phyloP scores from a whole-genome alignment of 2,888 invertebrate genomes.

The Pandemis corylana region DNA sequence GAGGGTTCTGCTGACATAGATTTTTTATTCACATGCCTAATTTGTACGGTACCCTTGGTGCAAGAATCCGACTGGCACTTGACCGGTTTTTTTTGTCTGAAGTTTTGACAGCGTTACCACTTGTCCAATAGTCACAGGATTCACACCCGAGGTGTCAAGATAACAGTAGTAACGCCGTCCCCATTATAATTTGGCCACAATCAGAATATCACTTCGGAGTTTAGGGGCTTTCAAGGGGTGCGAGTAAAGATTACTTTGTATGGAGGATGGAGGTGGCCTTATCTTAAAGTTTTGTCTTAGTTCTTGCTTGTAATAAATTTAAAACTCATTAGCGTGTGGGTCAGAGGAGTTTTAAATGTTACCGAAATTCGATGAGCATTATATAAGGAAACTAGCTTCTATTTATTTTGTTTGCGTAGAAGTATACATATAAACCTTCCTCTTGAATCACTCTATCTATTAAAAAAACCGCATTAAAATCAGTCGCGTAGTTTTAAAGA shows the following conservation, averaged over 20 bases:
- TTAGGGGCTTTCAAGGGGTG: slow-evolving; percentile 69
- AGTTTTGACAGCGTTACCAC: background rate
- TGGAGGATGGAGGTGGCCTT: slow-evolving; percentile 66
- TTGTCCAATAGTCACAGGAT: slow-evolving; percentile 6
- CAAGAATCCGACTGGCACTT: too few species aligned
- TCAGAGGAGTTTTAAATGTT: slow-evolving; percentile 34
- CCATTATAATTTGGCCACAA: slow-evolving; percentile 41
- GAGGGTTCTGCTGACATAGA: too few species aligned
- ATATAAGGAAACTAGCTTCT: background rate
- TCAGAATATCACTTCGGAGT: slow-evolving; percentile 58
- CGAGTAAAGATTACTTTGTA: slow-evolving; percentile 78
- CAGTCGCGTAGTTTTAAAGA: too few species aligned
- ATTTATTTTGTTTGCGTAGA: too few species aligned
- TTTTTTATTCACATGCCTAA: too few species aligned
- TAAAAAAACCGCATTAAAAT: too few species aligned
- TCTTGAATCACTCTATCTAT: too few species aligned
- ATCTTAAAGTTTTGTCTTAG: slow-evolving; percentile 72
- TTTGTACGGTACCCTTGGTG: too few species aligned
- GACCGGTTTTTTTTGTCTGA: too few species aligned
- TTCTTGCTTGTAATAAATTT: slow-evolving; percentile 48
- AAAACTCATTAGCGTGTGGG: slow-evolving; percentile 43
- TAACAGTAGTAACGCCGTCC: slow-evolving; percentile 35
- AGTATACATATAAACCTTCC: too few species aligned
- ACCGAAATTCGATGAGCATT: slow-evolving; percentile 1
- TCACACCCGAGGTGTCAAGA: slow-evolving; percentile 25